phyloP scores from a whole-genome alignment of 2,888 invertebrate genomes.

The Smittia aterrima region DNA sequence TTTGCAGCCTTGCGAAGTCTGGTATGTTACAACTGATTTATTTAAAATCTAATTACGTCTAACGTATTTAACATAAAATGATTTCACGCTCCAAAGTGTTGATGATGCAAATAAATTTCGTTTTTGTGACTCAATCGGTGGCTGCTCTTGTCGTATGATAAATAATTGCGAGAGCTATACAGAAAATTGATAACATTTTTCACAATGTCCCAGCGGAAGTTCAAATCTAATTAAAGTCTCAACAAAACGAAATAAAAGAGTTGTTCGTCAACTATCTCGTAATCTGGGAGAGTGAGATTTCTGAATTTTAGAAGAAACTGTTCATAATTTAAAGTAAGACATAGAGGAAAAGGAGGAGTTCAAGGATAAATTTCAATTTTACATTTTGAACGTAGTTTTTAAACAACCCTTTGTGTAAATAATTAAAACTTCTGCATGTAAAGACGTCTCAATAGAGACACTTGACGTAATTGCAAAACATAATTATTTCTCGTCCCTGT shows the following conservation, averaged over 20 bases:
- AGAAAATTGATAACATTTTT: conserved; percentile 4
- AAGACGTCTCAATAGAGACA: conserved; percentile 32
- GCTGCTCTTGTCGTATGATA: no score
- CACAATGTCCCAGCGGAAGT: neutral
- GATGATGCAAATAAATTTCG: neutral
- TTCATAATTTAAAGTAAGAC: no score
- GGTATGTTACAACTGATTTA: conserved; percentile 35
- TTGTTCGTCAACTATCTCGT: no score
- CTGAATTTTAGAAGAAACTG: no score
- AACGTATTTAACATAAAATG: neutral
- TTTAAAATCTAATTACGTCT: conserved; percentile 33
- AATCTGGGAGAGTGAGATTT: no score
- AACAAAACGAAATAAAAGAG: conserved; percentile 24
- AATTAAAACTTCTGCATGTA: conserved; percentile 36
- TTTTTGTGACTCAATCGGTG: neutral
- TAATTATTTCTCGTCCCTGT: neutral
- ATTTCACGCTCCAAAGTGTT: conserved; percentile 14
- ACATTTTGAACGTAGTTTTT: no score
- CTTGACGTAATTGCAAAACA: conserved; percentile 11
- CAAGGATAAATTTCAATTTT: no score
- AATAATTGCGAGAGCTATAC: neutral
- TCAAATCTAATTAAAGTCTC: conserved; percentile 4
- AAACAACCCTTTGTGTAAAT: no score
- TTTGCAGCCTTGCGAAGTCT: conserved; percentile 3
- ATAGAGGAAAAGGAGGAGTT: no score